Evolutionary conservation across 2,888 invertebrate genomes (phyloP), one percentile per base, ranked within the genome.

Genomic region (Invenusta paracnida): DNA sequence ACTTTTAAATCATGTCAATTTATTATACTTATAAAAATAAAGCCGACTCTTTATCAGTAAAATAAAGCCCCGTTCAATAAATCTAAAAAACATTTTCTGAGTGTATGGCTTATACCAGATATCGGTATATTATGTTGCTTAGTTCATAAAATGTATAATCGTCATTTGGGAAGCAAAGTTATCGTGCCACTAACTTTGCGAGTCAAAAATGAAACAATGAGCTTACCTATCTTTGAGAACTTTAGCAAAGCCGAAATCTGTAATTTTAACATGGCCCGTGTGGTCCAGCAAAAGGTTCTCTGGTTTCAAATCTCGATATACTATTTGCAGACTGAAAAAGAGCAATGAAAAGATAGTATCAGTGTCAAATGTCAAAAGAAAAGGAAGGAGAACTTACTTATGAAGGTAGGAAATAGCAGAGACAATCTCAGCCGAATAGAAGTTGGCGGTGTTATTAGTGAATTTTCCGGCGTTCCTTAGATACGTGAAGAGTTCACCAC

Each of bases 211-310:
- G n/a, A 66, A 79, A 82, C 29, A 27, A 29, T 11, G 11, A 11
- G 67, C 89, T 87, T 89, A 94, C 94, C 94, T 94, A 91, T 98
- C 98, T 0, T 94, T 94, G 82, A 98, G 92, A 90, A 95, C 95
- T 92, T 98, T 98, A 81, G 98, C 97, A 91, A 98, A 98, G 13
- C 98, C 98, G 91, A 98, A 98, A 91, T 98, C 98, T 5, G 97
- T 98, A 89, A 98, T 96, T 92, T 97, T 98, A 89, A 98, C 92
- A 91, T 98, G 98, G 0, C 98, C 98, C 89, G 96, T 95, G 88
- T 94, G 94, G 89, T 97, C 97, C 83, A 98, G 93, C 27, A 98
- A 93, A 85, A 98, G 92, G 91, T 98, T 98, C 91, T 98, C 98
- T 0, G 91, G 91, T 88, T 91, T 91, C 30, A 91, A 88, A 88